phyloP scores from a whole-genome alignment of 2,797 vertebrate species.

The Craterocephalus amniculus region DNA sequence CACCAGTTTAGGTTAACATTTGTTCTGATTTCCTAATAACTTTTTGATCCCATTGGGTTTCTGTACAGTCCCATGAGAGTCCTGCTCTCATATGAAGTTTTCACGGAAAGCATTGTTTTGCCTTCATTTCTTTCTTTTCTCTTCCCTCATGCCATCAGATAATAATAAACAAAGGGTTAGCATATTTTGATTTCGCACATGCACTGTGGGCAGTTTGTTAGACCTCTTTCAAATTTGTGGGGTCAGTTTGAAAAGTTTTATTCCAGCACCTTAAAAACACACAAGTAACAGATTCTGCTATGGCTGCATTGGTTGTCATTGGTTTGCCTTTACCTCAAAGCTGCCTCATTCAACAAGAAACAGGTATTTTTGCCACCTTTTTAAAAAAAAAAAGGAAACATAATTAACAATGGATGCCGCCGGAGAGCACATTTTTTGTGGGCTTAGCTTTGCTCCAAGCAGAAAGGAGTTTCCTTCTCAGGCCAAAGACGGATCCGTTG shows the following conservation, averaged over 20 bases:
- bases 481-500: constrained; percentile 52
- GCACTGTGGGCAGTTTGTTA: constrained; percentile 4
- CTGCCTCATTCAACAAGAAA: constrained; percentile 37
- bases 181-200: background rate
- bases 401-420: constrained; percentile 44
- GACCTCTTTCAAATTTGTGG: constrained; percentile 16
- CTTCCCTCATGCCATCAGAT: background rate
- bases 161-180: background rate
- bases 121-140: background rate
- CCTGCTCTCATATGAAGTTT: background rate
- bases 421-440: constrained; percentile 53
- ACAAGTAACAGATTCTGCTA: constrained; percentile 39
- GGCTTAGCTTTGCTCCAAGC: constrained; percentile 39
- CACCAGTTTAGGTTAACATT: background rate
- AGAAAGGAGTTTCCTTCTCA: constrained; percentile 37
- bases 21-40: background rate
- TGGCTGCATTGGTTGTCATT: constrained; percentile 15
- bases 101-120: background rate
- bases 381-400: constrained; percentile 50
- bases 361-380: constrained; percentile 56
- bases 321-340: constrained; percentile 22
- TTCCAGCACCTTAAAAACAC: constrained; percentile 24
- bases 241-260: constrained; percentile 24
- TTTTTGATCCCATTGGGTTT: background rate
- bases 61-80: background rate